phyloP scores from a whole-genome alignment of 2,888 invertebrate genomes.

The Mimumesa dahlbomi region DNA sequence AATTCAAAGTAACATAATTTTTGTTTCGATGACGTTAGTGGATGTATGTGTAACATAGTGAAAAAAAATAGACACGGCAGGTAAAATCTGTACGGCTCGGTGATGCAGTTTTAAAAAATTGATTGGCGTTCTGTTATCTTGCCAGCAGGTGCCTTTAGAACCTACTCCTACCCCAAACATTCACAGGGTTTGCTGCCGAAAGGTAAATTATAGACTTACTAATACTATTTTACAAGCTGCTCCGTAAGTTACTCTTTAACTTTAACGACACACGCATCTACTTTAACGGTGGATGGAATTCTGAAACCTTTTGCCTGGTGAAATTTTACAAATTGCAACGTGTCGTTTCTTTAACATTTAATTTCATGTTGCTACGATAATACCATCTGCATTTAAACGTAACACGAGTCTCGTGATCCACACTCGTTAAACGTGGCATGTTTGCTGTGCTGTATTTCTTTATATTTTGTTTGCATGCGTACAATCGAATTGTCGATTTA shows the following conservation, averaged over 20 bases:
- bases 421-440: no score
- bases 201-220: constrained; percentile 82
- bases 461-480: no score
- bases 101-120: constrained; percentile 57
- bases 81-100: constrained; percentile 47
- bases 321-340: no score
- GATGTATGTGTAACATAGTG: not conserved
- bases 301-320: no score
- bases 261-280: constrained; percentile 16
- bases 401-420: no score
- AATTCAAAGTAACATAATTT: no score
- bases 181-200: constrained; percentile 83
- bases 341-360: no score
- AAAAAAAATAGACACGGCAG: constrained; percentile 22
- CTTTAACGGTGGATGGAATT: no score
- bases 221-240: constrained; percentile 63
- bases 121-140: constrained; percentile 77
- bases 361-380: no score
- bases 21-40: not conserved
- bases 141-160: constrained; percentile 79
- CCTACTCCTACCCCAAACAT: constrained; percentile 79
- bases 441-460: no score
- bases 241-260: constrained; percentile 52
- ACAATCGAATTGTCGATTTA: no score
- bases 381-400: no score